Conservation (phyloP, 2,888 invertebrate genomes). For the Dicyrtoma fusca region DNA sequence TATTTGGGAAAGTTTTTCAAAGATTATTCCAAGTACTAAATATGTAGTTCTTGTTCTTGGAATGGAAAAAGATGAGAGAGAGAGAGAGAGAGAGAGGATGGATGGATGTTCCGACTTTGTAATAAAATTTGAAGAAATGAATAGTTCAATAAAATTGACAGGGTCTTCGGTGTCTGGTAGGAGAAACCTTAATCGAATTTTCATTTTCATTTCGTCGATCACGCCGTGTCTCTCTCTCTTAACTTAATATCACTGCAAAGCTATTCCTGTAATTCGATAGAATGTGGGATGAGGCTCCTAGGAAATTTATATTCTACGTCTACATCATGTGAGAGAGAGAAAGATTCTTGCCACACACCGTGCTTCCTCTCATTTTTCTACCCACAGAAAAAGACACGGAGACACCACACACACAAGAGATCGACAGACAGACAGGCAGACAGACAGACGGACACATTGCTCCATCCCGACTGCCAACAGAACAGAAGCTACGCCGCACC, state of each 20-base stretch:
- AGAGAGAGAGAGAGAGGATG: constrained; percentile 1
- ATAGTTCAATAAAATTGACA: constrained; percentile 36
- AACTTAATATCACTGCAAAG: constrained; percentile 7
- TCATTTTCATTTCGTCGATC: constrained; percentile 31
- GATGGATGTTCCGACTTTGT: constrained; percentile 3
- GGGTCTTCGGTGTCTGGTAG: not conserved
- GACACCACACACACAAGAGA: not conserved
- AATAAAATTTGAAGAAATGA: constrained; percentile 29
- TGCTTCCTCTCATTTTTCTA: not conserved
- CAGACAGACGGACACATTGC: constrained; percentile 1
- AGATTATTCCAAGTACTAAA: too few species aligned
- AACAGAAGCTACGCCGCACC: too few species aligned
- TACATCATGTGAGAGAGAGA: not conserved
- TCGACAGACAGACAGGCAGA: too few species aligned
- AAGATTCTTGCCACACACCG: not conserved
- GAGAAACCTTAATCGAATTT: constrained; percentile 30
- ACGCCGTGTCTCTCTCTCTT: constrained; percentile 6
- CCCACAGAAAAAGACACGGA: not conserved
- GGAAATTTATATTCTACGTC: constrained; percentile 11
- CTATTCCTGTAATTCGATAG: constrained; percentile 3
- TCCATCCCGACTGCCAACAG: not conserved
- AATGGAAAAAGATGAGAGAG: not conserved
- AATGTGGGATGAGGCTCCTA: not conserved
- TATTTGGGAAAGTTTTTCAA: too few species aligned
- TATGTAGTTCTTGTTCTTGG: not conserved